A percentile compares a stretch with the other conserved stretches of the same genome.
Conservation (phyloP, 2,797 vertebrate species). For the Hoplostethus atlanticus region DNA sequence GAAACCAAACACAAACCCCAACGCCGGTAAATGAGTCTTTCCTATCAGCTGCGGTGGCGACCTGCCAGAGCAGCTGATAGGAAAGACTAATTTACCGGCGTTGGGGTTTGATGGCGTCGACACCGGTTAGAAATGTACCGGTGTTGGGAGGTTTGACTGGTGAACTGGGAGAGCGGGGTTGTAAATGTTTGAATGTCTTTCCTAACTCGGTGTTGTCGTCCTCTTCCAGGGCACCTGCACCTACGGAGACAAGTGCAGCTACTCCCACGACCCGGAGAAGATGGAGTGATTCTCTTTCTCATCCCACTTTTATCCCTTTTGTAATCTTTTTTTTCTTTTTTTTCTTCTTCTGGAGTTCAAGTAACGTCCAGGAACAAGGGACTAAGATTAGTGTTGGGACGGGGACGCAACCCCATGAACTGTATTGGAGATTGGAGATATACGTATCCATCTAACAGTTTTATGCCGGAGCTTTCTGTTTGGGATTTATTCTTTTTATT, state of each 20-base stretch:
- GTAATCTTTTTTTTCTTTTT: not conserved
- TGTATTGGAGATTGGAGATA: conserved; percentile 2
- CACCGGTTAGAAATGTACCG: too few relatives aligned
- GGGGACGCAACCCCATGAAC: not conserved
- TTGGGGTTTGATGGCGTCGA: too few relatives aligned
- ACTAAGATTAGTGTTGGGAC: not conserved
- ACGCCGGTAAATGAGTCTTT: not conserved
- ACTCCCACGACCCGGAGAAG: conserved; percentile 82
- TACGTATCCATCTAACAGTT: not conserved
- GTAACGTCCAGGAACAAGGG: not conserved
- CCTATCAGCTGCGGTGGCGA: not conserved
- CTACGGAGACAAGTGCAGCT: conserved; percentile 85
- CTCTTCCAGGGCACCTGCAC: conserved; percentile 84
- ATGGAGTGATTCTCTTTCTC: conserved; percentile 42
- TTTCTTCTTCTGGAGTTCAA: conserved; percentile 30
- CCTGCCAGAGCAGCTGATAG: not conserved
- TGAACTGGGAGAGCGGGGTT: too few relatives aligned
- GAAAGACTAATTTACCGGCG: too few relatives aligned
- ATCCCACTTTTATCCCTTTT: not conserved
- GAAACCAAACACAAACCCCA: not conserved
- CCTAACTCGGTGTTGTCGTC: not conserved
- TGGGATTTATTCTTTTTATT: not conserved
- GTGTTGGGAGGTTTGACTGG: not conserved
- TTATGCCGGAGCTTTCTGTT: not conserved
- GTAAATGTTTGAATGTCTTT: too few relatives aligned